phyloP scores from a whole-genome alignment of 2,797 vertebrate genomes.

The Schizothorax lantsangensis region DNA sequence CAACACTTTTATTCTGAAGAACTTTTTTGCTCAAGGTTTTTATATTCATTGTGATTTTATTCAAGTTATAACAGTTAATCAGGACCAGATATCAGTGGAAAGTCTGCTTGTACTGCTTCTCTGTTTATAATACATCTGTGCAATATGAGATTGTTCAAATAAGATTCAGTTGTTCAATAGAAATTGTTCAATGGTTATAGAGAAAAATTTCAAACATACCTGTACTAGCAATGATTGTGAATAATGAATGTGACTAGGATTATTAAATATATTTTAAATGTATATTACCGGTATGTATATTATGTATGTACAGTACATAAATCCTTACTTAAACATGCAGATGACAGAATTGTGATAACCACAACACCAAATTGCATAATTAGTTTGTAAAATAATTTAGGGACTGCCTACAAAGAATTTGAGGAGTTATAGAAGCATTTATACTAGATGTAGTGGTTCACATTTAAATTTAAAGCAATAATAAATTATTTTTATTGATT shows the following conservation, averaged over 20 bases:
- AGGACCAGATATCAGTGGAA: background rate
- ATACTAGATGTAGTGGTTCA: background rate
- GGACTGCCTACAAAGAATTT: background rate
- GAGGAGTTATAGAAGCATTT: background rate
- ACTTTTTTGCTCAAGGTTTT: background rate
- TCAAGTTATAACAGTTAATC: background rate
- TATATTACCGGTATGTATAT: background rate
- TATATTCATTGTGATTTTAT: background rate
- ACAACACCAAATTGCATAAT: background rate
- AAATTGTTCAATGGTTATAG: background rate
- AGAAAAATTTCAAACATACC: background rate
- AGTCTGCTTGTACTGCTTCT: background rate
- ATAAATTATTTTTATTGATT: background rate
- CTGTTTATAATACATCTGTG: background rate
- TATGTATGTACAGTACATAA: background rate
- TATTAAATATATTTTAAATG: background rate
- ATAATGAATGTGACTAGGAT: background rate
- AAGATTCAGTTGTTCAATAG: background rate
- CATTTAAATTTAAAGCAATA: background rate
- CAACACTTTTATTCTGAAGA: background rate
- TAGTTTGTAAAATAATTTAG: background rate
- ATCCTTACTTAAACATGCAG: background rate
- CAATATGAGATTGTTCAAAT: background rate
- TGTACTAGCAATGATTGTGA: background rate
- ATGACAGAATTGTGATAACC: background rate